Conservation (phyloP, 2,797 vertebrate genomes). For the Allobates femoralis region DNA sequence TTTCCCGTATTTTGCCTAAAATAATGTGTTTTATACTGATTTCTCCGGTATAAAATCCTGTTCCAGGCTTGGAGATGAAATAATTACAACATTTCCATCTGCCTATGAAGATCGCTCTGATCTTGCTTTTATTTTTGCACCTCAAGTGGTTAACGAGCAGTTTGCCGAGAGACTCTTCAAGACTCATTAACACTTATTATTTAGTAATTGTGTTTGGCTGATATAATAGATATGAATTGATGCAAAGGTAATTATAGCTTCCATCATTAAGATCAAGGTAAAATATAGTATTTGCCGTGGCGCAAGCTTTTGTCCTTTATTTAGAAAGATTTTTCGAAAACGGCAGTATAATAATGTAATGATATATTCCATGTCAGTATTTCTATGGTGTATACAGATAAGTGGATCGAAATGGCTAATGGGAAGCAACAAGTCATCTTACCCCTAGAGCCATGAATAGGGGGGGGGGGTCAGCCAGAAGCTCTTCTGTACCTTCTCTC, state of each 20-base stretch:
- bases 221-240: neutral
- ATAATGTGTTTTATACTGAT: neutral
- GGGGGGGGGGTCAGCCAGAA: too few species aligned
- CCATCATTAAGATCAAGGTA: neutral
- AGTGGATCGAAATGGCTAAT: neutral
- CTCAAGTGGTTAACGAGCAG: conserved; percentile 14
- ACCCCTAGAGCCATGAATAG: neutral
- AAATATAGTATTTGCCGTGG: neutral
- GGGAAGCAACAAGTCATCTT: neutral
- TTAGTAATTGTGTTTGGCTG: conserved; percentile 18
- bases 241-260: neutral
- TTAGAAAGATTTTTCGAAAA: neutral
- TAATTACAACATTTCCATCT: neutral
- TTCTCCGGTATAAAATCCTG: too few species aligned
- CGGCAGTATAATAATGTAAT: neutral
- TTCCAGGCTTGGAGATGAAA: neutral
- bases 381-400: neutral
- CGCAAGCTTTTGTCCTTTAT: neutral
- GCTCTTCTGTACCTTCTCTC: too few species aligned
- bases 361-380: neutral
- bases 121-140: conserved; percentile 16
- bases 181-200: conserved; percentile 22
- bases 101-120: neutral
- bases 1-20: neutral
- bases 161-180: conserved; percentile 16